These are phyloP conservation scores for Pinctada fucata DNA, from an alignment of 2,888 invertebrate species.

Conservation along the genomic window DNA sequence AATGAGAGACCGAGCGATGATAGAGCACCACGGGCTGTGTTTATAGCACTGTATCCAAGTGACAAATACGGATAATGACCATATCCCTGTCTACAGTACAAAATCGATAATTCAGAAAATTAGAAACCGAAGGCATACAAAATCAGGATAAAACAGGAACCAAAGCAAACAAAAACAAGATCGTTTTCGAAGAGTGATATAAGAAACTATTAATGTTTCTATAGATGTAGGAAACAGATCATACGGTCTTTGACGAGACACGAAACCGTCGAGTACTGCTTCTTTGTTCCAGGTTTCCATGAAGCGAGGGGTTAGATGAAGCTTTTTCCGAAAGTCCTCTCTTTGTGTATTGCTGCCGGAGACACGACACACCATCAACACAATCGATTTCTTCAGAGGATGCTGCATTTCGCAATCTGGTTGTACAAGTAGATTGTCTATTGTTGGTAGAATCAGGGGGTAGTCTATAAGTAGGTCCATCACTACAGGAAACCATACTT, in stretches of 20 bases:
- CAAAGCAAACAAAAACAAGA: no score
- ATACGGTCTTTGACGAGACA: background rate
- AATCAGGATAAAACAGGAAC: no score
- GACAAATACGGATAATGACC: no score
- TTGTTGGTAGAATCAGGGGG: conserved; percentile 15
- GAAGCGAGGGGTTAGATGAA: conserved; percentile 25
- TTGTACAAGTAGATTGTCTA: background rate
- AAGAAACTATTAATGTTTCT: background rate
- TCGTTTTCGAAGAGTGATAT: background rate
- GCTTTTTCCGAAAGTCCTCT: conserved; percentile 9
- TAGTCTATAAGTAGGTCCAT: no score
- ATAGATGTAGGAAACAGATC: background rate
- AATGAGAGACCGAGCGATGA: background rate
- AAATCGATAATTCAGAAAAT: no score
- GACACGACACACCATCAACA: conserved; percentile 23
- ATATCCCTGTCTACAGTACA: no score
- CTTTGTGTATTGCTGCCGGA: conserved; percentile 14
- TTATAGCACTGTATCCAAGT: background rate
- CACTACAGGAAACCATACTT: no score
- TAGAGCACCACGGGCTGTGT: background rate
- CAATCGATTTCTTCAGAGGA: conserved; percentile 17
- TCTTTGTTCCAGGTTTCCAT: conserved; percentile 21
- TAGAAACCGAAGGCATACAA: no score
- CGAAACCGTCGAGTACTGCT: background rate
- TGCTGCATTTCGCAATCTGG: conserved; percentile 29